Conservation (phyloP, 1,140 invertebrate species). For the Battus philenor region DNA sequence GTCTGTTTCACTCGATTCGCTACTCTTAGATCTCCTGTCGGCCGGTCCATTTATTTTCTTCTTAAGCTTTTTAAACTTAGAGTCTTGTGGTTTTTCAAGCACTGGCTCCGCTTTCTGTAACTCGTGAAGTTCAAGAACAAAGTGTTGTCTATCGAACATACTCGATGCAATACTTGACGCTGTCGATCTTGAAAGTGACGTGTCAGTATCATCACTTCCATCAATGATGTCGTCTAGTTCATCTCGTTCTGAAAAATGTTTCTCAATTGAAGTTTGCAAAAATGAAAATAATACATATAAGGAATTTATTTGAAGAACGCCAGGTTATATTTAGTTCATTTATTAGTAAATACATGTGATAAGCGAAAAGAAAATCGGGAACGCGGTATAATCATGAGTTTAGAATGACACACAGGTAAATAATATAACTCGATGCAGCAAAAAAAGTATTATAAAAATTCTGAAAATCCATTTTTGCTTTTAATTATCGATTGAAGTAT, state of each 20-base stretch:
- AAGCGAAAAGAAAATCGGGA: too few relatives aligned
- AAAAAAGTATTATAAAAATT: too few relatives aligned
- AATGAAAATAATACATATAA: too few relatives aligned
- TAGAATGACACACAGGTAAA: too few relatives aligned
- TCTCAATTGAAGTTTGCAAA: too few relatives aligned
- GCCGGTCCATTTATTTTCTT: conserved; percentile 22
- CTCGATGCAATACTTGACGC: conserved; percentile 5
- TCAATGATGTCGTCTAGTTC: conserved; percentile 26
- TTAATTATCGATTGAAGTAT: too few relatives aligned
- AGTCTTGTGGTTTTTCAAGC: conserved; percentile 15
- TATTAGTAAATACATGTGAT: too few relatives aligned
- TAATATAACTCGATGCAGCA: too few relatives aligned
- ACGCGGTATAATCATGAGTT: too few relatives aligned
- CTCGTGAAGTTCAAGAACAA: conserved; percentile 42
- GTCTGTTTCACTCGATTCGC: conserved; percentile 27
- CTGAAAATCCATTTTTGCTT: too few relatives aligned
- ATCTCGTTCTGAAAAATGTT: conserved; percentile 19
- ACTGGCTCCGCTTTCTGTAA: conserved; percentile 30
- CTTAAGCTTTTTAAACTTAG: conserved; percentile 31
- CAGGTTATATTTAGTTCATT: too few relatives aligned
- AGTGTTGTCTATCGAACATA: conserved; percentile 25
- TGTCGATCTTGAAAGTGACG: conserved; percentile 27
- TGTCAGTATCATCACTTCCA: conserved; percentile 24
- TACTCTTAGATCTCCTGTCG: conserved; percentile 18
- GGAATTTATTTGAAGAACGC: too few relatives aligned